Evolutionary conservation across 2,888 invertebrate genomes (phyloP), one percentile per base, ranked within the genome.

Genomic region (Drosophila infuscata): DNA sequence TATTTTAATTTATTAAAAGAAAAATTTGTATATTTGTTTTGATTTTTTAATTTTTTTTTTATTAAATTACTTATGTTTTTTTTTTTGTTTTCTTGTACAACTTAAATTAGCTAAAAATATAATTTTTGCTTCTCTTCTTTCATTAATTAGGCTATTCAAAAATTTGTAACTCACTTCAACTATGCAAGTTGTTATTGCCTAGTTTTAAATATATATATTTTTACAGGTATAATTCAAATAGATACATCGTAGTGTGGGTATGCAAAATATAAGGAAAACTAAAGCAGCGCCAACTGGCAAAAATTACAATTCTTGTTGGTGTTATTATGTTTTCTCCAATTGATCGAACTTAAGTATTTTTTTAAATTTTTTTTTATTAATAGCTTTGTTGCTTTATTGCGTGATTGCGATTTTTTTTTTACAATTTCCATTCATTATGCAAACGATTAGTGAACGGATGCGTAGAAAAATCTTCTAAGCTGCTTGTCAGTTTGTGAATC

Each of bases 101-200:
- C 85, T 85, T 88, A 85, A 61, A 58, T 60, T 89, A 84, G 59
- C 79, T 89, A 76, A 81, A 88, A 82, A 74, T 84, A 88, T 41
- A 74, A 70, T 66, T 75, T 78, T 53, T 46, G 29, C 25, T 56
- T 72, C 17, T 62, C 51, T 72, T 59, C 56, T 67, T 41, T 59
- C n/a, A 33, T 71, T 65, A 56, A 72, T 70, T 70, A 70, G 53
- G 59, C 75, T 75, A 77, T 63, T 70, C 65, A 32, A 82, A 74
- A 69, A 67, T 67, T 63, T 75, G 58, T 61, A 90, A 86, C 78
- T 79, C 81, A 63, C 52, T 70, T 75, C 29, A 67, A 74, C 76
- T 82, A 70, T 54, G 76, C 77, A 78, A 74, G 66, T 75, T 58
- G 48, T n/a, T 76, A 68, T 81, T 76, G 80, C 74, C 81, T 91